A percentile compares a stretch with the other conserved stretches of the same genome.
Conservation (phyloP, 1,140 invertebrate species). For the Venustaconcha ellipsiformis region DNA sequence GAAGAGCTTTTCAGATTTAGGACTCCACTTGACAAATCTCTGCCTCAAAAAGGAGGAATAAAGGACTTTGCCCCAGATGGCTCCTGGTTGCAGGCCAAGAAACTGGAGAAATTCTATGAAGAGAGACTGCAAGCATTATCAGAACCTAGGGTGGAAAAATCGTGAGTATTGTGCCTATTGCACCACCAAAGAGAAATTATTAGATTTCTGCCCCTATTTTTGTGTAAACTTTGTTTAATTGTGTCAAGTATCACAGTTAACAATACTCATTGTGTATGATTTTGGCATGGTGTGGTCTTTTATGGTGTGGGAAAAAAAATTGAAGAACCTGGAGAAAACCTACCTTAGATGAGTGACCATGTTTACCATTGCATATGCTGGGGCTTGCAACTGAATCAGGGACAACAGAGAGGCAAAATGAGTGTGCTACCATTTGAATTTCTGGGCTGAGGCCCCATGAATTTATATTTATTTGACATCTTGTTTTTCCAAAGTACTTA, state of each 20-base stretch:
- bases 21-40: slow-evolving; percentile 27
- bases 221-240: not conserved
- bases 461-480: no score
- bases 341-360: not conserved
- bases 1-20: slow-evolving; percentile 46
- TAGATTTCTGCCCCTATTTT: not conserved
- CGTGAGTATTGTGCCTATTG: slow-evolving; percentile 34
- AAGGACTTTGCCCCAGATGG: slow-evolving; percentile 65
- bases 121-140: slow-evolving; percentile 48
- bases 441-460: no score
- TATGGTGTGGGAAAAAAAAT: no score
- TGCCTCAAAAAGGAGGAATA: slow-evolving; percentile 57
- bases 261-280: no score
- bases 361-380: slow-evolving; percentile 6
- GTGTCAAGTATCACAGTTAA: no score
- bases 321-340: no score
- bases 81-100: slow-evolving; percentile 61
- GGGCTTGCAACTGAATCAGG: not conserved
- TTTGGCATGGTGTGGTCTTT: no score
- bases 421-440: no score
- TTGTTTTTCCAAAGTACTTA: no score
- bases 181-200: not conserved
- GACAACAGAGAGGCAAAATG: no score
- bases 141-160: slow-evolving; percentile 61
- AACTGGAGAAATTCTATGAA: slow-evolving; percentile 52